Conservation (phyloP, 2,113 vertebrate species). For the Pachypanchax playfairii region DNA sequence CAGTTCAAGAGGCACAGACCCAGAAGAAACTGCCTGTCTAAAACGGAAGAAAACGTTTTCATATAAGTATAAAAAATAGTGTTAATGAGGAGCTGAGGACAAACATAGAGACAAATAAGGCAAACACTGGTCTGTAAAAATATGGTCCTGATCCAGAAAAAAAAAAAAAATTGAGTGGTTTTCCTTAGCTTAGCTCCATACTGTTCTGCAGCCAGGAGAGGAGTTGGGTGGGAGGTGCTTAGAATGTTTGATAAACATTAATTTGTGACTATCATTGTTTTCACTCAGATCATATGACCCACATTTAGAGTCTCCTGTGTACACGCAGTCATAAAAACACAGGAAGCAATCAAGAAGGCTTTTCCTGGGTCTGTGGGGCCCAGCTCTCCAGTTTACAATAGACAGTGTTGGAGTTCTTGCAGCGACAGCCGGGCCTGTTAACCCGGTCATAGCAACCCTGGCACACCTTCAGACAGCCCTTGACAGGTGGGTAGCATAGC, state of each 20-base stretch:
- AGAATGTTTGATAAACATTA: constrained; percentile 73
- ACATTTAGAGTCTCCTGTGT: constrained; percentile 45
- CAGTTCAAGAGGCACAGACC: constrained; percentile 48
- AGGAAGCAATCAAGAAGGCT: constrained; percentile 86
- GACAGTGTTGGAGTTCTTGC: constrained; percentile 98
- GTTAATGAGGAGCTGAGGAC: constrained; percentile 83
- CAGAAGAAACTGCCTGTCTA: constrained; percentile 56
- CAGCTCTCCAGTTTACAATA: constrained; percentile 97
- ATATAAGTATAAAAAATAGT: constrained; percentile 49
- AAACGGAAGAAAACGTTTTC: constrained; percentile 65
- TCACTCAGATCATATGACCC: constrained; percentile 71
- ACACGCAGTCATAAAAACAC: constrained; percentile 30
- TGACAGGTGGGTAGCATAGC: constrained; percentile 94
- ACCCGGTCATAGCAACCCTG: constrained; percentile 90
- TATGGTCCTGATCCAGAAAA: constrained; percentile 73
- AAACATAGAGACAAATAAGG: constrained; percentile 79
- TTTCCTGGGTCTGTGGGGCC: constrained; percentile 84
- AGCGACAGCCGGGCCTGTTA: constrained; percentile 92
- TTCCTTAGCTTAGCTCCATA: constrained; percentile 69
- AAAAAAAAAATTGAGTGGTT: constrained; percentile 72
- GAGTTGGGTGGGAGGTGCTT: constrained; percentile 65
- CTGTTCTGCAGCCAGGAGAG: constrained; percentile 49
- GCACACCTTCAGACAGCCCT: constrained; percentile 90
- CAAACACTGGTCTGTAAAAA: constrained; percentile 76
- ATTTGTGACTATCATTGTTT: constrained; percentile 70